phyloP scores from a whole-genome alignment of 2,888 invertebrate species.

The Hypsopygia costalis region DNA sequence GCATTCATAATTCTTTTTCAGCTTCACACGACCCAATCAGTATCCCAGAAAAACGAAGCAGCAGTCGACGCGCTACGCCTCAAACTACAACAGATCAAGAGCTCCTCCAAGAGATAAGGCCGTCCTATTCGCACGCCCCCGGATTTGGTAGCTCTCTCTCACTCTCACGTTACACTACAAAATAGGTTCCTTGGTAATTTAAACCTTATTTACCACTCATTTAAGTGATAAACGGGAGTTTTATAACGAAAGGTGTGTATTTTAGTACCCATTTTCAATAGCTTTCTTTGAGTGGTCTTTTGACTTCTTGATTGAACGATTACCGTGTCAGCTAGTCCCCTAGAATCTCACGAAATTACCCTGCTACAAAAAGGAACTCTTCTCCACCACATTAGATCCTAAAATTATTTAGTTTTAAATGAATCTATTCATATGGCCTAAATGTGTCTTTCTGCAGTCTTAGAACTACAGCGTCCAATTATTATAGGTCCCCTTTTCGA shows the following conservation, averaged over 20 bases:
- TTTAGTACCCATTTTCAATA: background rate
- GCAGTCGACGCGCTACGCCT: conserved; percentile 71
- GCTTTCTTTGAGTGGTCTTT: conserved; percentile 2
- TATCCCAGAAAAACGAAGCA: conserved; percentile 66
- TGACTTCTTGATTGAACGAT: background rate
- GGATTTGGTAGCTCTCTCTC: conserved; percentile 49
- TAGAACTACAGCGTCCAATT: conserved; percentile 30
- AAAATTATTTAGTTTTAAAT: conserved; percentile 29
- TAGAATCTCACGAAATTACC: conserved; percentile 5
- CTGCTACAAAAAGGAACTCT: background rate
- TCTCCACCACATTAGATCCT: conserved; percentile 37
- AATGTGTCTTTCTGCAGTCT: conserved; percentile 25
- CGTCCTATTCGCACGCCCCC: conserved; percentile 22
- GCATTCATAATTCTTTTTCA: too few relatives aligned
- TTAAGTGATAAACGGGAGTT: background rate
- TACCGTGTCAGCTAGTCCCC: background rate
- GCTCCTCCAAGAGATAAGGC: conserved; percentile 74
- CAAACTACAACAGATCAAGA: conserved; percentile 75
- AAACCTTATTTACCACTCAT: conserved; percentile 12
- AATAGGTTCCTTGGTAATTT: conserved; percentile 5
- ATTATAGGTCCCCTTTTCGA: conserved; percentile 29
- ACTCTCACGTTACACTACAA: conserved; percentile 16
- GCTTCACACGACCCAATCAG: conserved; percentile 60
- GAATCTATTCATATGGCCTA: conserved; percentile 30
- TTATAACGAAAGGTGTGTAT: background rate